Conservation (phyloP, 2,888 invertebrate genomes). For the Epistrophe eligans region DNA sequence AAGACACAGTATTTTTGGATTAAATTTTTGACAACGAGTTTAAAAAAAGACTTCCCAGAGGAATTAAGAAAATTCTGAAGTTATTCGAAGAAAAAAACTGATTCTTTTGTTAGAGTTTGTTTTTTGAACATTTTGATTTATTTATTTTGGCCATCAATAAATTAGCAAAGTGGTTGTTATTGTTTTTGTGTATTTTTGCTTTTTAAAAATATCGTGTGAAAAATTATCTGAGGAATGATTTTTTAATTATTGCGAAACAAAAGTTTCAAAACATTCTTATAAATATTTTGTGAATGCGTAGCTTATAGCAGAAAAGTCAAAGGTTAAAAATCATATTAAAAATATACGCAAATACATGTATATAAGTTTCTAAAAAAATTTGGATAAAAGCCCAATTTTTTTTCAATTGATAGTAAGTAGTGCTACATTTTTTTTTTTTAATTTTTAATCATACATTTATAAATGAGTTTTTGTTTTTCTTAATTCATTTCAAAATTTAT, state of each 20-base stretch:
- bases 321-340: not conserved
- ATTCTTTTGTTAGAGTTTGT: not conserved
- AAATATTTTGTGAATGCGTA: not conserved
- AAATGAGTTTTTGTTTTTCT: not conserved
- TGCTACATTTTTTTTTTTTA: not conserved
- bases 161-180: conserved; percentile 64
- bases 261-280: not conserved
- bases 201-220: conserved; percentile 9
- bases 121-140: conserved; percentile 30
- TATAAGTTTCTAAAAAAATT: not conserved
- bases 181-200: conserved; percentile 35
- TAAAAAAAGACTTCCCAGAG: not conserved
- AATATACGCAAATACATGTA: not conserved
- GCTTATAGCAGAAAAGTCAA: not conserved
- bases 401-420: conserved; percentile 10
- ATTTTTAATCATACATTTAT: not conserved
- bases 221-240: conserved; percentile 50
- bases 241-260: not conserved
- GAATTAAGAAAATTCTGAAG: not conserved
- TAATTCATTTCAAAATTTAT: not conserved
- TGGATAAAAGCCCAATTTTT: not conserved
- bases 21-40: not conserved
- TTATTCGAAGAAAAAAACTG: not conserved
- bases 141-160: conserved; percentile 41
- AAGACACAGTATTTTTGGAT: not conserved